Evolutionary conservation across 2,888 invertebrate genomes (phyloP).

Genomic region (Amphipyra berbera): DNA sequence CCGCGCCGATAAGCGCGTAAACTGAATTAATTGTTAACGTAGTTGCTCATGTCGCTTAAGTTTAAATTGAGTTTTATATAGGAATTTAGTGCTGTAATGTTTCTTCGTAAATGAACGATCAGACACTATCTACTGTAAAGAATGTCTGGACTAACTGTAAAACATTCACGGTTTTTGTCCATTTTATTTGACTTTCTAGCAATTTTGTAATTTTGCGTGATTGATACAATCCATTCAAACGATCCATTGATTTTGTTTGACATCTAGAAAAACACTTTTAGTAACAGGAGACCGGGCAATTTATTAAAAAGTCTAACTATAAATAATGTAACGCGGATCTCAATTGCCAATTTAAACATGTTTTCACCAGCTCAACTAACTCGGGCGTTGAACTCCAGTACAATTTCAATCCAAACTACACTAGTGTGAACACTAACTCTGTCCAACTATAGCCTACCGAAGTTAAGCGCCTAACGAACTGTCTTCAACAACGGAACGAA

Average conservation of each 20-base stretch:
- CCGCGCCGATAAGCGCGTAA: slow-evolving; percentile 39
- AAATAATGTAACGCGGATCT: no score
- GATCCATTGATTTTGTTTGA: no score
- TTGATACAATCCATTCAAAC: no score
- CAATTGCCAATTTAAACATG: background rate
- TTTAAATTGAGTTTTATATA: slow-evolving; percentile 44
- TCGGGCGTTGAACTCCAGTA: slow-evolving; percentile 8
- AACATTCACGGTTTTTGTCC: no score
- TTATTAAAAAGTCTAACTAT: no score
- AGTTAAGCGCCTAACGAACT: slow-evolving; percentile 55
- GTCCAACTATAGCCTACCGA: slow-evolving; percentile 19
- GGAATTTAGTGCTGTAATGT: slow-evolving; percentile 29
- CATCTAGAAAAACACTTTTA: no score
- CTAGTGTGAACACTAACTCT: slow-evolving; percentile 26
- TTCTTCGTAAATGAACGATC: slow-evolving; percentile 6
- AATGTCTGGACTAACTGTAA: no score
- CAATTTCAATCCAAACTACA: slow-evolving; percentile 16
- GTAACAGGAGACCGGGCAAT: no score
- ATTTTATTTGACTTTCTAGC: no score
- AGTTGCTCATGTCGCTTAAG: slow-evolving; percentile 36
- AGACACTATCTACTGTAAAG: no score
- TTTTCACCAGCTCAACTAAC: slow-evolving; percentile 4
- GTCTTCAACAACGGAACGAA: slow-evolving; percentile 42
- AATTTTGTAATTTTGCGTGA: no score
- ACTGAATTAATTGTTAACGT: slow-evolving; percentile 45